A percentile compares a stretch with the other conserved stretches of the same genome.
phyloP scores from a whole-genome alignment of 1,140 invertebrate genomes.

The Belonocnema kinseyi region DNA sequence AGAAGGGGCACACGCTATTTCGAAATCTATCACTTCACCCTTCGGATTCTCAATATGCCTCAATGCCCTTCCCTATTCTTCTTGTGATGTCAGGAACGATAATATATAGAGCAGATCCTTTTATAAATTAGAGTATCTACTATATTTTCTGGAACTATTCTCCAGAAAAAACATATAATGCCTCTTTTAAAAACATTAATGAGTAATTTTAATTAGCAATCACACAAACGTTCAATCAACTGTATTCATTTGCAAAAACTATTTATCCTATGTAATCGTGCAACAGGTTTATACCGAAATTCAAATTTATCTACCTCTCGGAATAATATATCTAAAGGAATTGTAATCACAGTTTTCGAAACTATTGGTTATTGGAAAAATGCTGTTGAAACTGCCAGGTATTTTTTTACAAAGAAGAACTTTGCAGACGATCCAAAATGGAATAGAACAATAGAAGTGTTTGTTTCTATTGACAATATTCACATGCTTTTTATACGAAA shows the following conservation, averaged over 20 bases:
- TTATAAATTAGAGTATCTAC: not conserved
- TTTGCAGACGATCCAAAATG: slow-evolving; percentile 16
- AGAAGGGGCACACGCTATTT: slow-evolving; percentile 1
- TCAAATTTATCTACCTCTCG: not conserved
- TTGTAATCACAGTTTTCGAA: not conserved
- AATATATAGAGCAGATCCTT: not conserved
- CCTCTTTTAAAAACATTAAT: no score
- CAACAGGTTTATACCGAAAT: not conserved
- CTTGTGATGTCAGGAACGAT: not conserved
- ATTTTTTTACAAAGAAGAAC: slow-evolving; percentile 18
- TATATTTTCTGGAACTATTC: no score
- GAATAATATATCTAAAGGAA: not conserved
- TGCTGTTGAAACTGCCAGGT: not conserved
- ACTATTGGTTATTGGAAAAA: slow-evolving; percentile 18
- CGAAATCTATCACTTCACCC: not conserved
- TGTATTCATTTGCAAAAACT: no score
- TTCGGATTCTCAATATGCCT: not conserved
- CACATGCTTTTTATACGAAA: slow-evolving; percentile 20
- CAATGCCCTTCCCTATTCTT: not conserved
- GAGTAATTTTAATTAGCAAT: no score
- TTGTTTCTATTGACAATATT: slow-evolving; percentile 17
- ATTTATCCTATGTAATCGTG: not conserved
- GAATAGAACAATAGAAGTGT: slow-evolving; percentile 19
- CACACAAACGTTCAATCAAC: no score
- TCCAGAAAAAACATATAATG: no score